These are phyloP conservation scores for Eremophila alpestris DNA, from an alignment of 2,797 vertebrate species.

Conservation along the genomic window DNA sequence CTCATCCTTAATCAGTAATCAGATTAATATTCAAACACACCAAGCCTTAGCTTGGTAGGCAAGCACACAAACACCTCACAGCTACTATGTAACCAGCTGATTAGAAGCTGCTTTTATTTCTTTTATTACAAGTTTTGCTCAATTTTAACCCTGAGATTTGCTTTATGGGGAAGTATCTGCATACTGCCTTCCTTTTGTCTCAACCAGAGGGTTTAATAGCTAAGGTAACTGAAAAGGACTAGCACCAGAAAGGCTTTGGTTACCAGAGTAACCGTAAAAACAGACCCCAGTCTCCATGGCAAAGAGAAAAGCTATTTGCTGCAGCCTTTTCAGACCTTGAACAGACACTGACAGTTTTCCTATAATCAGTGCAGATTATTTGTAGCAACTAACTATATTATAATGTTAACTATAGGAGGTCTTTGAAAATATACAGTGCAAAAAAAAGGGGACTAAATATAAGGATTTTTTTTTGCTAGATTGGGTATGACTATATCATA, in stretches of 20 bases:
- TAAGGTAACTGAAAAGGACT: slow-evolving; percentile 88
- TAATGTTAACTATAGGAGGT: slow-evolving; percentile 81
- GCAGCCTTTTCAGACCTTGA: slow-evolving; percentile 88
- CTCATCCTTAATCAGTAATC: background rate
- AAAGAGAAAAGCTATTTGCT: slow-evolving; percentile 90
- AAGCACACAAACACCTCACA: background rate
- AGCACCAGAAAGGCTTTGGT: slow-evolving; percentile 86
- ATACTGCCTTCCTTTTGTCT: slow-evolving; percentile 90
- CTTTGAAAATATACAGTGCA: slow-evolving; percentile 72
- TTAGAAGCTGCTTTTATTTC: slow-evolving; percentile 44
- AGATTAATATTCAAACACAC: slow-evolving; percentile 45
- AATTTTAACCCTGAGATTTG: slow-evolving; percentile 77
- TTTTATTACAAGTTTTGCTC: slow-evolving; percentile 59
- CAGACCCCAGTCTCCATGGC: slow-evolving; percentile 91
- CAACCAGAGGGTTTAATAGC: slow-evolving; percentile 89
- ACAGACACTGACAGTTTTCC: slow-evolving; percentile 85
- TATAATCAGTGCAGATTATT: slow-evolving; percentile 86
- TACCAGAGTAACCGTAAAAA: slow-evolving; percentile 95
- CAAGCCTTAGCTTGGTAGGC: background rate
- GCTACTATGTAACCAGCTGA: background rate
- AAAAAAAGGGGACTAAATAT: slow-evolving; percentile 28
- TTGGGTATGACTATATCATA: slow-evolving; percentile 42
- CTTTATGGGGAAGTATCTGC: slow-evolving; percentile 86
- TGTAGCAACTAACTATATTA: slow-evolving; percentile 85
- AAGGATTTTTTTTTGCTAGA: slow-evolving; percentile 17